Evolutionary conservation across 2,797 vertebrate species (phyloP), one percentile per base, ranked within the genome.

Genomic region (Pogoniulus pusillus): DNA sequence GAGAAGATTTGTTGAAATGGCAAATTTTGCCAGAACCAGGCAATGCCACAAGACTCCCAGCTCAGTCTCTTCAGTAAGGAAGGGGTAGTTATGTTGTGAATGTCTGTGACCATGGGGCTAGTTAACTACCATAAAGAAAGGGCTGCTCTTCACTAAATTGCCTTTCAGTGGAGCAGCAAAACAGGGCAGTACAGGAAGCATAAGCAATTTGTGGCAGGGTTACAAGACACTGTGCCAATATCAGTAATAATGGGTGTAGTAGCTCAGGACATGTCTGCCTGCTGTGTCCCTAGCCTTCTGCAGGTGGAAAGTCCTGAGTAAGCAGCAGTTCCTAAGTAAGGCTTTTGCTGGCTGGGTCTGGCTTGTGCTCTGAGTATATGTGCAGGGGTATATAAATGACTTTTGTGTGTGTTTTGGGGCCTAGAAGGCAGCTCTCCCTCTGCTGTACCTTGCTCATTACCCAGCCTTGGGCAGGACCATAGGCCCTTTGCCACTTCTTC

Each of bases 101-200:
- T 49, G 49, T 45, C 64, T 76, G 23, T 0, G 0, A 77, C 23
- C 16, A 6, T 16, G 17, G 9, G 20, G 32, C 60, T 66, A 24
- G 26, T 34, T 51, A 73, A n/a, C 27, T 81, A 2, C 34, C 16
- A 16, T 55, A 39, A 57, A 39, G 29, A 86, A 84, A 66, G 45
- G 22, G 32, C 12, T 18, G 7, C 35, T 58, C 14, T 68, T 81
- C 32, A 27, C 49, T 37, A 49, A 86, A 58, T n/a, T 53, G 27
- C 43, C 57, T 59, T 81, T 90, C 64, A 73, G 47, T 43, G 53
- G 47, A 63, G 13, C 68, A 70, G 64, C 69, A 29, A 59, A 85
- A 73, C 24, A 73, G 63, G 29, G 22, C 23, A 20, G 17, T 29
- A 34, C 32, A 74, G 45, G 68, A 32, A 59, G 8, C 18, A 2